phyloP scores from a whole-genome alignment of 2,113 vertebrate genomes.

The Theristicus caerulescens region DNA sequence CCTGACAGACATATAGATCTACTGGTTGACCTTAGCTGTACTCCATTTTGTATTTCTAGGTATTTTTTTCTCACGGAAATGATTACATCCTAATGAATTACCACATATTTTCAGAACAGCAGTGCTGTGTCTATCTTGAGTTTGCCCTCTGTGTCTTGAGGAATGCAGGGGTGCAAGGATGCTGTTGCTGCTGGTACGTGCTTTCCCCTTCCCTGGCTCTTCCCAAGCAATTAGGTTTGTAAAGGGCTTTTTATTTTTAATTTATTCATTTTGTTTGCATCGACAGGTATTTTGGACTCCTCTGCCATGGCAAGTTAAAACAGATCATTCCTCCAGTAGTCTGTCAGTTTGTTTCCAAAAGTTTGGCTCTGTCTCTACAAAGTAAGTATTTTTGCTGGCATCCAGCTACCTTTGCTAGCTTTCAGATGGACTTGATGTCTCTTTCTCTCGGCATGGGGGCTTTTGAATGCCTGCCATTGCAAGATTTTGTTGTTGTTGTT shows the following conservation, averaged over 20 bases:
- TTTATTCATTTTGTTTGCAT: neutral
- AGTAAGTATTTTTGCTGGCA: conserved; percentile 60
- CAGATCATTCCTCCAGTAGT: neutral
- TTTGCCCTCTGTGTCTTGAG: neutral
- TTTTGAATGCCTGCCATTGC: conserved; percentile 3
- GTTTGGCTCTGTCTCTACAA: neutral
- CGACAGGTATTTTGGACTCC: neutral
- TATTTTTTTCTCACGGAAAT: neutral
- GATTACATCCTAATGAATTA: neutral
- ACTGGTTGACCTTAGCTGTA: neutral
- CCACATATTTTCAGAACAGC: neutral
- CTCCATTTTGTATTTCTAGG: neutral
- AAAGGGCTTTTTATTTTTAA: neutral
- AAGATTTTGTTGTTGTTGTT: neutral
- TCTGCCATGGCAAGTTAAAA: neutral
- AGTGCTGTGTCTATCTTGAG: neutral
- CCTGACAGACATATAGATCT: neutral
- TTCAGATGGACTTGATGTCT: conserved; percentile 48
- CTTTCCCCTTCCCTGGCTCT: neutral
- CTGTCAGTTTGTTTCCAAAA: neutral
- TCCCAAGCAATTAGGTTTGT: neutral
- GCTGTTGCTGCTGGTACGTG: neutral
- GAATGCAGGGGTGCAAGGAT: neutral
- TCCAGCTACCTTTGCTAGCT: neutral
- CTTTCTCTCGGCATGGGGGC: neutral